phyloP scores from a whole-genome alignment of 1,140 invertebrate genomes.

The Drosophila setifemur region DNA sequence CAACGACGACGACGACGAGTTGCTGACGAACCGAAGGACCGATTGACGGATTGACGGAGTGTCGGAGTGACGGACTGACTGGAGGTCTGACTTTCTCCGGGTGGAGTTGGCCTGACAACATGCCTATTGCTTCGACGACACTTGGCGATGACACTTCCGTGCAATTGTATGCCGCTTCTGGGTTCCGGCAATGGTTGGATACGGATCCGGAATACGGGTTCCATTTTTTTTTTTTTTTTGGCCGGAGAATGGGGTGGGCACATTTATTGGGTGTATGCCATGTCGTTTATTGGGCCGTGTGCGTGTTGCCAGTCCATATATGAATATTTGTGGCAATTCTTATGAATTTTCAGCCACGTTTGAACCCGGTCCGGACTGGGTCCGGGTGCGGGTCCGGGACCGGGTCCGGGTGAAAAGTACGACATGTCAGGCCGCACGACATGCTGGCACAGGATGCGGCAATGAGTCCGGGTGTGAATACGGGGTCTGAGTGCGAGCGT shows the following conservation, averaged over 20 bases:
- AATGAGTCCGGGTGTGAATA: constrained; percentile 37
- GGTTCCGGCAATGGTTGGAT: constrained; percentile 46
- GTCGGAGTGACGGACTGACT: constrained; percentile 3
- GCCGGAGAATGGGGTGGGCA: constrained; percentile 2
- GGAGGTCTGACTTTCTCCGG: constrained; percentile 5
- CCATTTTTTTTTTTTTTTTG: background rate
- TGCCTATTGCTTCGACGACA: constrained; percentile 73
- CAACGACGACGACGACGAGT: constrained; percentile 18
- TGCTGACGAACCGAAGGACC: constrained; percentile 17
- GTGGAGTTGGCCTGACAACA: constrained; percentile 41
- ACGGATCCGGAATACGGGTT: constrained; percentile 25
- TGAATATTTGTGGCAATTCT: constrained; percentile 79
- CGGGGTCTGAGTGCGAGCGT: background rate
- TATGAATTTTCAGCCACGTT: constrained; percentile 72
- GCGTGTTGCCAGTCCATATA: constrained; percentile 73
- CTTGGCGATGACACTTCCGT: constrained; percentile 75
- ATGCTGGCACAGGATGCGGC: constrained; percentile 55
- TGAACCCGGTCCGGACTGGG: constrained; percentile 10
- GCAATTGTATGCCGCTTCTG: constrained; percentile 69
- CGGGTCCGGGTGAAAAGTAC: constrained; percentile 7
- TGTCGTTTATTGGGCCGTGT: constrained; percentile 58
- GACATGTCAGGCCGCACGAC: constrained; percentile 44
- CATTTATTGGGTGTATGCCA: constrained; percentile 66
- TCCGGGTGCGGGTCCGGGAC: background rate
- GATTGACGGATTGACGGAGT: constrained; percentile 10